Conservation (phyloP, 2,888 invertebrate species). For the Drosophila melanosoma region DNA sequence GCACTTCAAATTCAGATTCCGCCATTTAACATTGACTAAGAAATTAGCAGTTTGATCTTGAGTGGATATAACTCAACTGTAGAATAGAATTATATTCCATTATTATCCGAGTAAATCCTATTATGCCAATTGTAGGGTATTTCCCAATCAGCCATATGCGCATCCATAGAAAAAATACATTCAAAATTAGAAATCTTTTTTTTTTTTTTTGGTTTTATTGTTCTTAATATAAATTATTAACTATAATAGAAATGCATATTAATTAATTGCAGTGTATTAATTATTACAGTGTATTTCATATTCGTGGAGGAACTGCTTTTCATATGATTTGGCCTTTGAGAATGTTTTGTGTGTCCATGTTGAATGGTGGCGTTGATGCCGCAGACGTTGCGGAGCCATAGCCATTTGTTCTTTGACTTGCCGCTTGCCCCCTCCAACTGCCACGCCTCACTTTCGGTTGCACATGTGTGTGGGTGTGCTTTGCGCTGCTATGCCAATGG, state of each 20-base stretch:
- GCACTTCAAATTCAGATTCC: too few species aligned
- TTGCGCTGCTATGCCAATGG: slow-evolving; percentile 39
- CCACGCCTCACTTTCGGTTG: not conserved
- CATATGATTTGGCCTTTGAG: slow-evolving; percentile 25
- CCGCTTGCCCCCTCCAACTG: slow-evolving; percentile 35
- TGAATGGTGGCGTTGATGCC: slow-evolving; percentile 24
- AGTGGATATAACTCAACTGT: not conserved
- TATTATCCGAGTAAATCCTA: not conserved
- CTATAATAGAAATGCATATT: too few species aligned
- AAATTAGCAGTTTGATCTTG: not conserved
- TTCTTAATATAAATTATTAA: not conserved
- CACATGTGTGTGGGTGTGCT: slow-evolving; percentile 32
- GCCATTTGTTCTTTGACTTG: slow-evolving; percentile 81
- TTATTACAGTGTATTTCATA: slow-evolving; percentile 21
- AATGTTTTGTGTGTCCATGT: slow-evolving; percentile 53
- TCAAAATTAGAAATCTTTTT: not conserved
- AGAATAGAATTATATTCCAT: not conserved
- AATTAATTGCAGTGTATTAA: not conserved
- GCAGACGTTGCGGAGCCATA: slow-evolving; percentile 48
- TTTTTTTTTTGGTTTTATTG: too few species aligned
- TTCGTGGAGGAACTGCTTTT: not conserved
- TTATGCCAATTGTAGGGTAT: not conserved
- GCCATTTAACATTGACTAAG: not conserved
- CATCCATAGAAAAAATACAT: not conserved
- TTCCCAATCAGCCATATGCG: too few species aligned